Base-by-base conservation (phyloP, 2,888 invertebrate genomes). In the Hydroisotoma schaefferi region DNA sequence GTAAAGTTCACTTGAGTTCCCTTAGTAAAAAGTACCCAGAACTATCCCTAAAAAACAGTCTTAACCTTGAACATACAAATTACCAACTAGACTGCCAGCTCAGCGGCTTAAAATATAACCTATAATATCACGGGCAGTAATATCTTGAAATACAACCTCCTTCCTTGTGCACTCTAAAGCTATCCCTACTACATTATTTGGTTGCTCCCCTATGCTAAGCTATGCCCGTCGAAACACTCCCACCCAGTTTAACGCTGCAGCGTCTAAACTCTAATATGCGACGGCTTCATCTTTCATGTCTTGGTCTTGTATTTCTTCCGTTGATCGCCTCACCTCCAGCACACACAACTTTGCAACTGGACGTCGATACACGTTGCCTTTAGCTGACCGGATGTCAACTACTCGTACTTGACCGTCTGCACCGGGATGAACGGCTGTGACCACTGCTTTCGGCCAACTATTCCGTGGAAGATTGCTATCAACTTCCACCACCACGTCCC, bases 401-500 rank as follows among this genome's bases (percentile, higher is more conserved):
- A 46, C 46, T 46, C 46, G 46, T 6, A 46, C 46, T 23, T 46
- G 46, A 5, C 46, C 46, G 23, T 46, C 46, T 5, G 12, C 23
- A 6, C 46, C 46, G 15, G 46, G 46, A 5, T 23, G 6, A 15
- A 20, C 20, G 12, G 22, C 5, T 4, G 12, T 18, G 8, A 62
- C 40, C 1, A 10, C 26, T 2, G 55, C 62, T 20, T 12, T 37
- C 15, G 53, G 57, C 62, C 62, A 62, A 6, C 1, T 2, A 6
- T 40, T 51, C 10, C 61, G 20, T 18, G 37, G 47, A 18, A 38
- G 12, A 12, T 57, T 20, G 15, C 38, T 33, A 2, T 62, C 62
- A 20, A 55, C 44, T 1, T 55, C 46, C 4, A 62, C 1, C 1
- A 58, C 62, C 0, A 67, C 25, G 15, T 63, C 66, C 25, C 59